phyloP scores from a whole-genome alignment of 1,140 invertebrate species.

The Plodia interpunctella region DNA sequence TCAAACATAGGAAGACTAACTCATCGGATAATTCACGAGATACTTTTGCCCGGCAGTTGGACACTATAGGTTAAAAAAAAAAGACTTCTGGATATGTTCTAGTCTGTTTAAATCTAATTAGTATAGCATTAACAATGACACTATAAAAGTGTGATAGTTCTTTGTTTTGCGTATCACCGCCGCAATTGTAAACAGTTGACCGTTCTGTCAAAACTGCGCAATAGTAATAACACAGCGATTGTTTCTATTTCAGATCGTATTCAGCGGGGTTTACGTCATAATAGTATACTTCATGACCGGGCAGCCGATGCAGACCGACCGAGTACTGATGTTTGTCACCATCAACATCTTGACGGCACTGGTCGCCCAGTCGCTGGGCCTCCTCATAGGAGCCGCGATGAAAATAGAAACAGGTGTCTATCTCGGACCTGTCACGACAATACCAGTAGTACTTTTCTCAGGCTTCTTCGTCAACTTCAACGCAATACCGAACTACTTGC shows the following conservation, averaged over 20 bases:
- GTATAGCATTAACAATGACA: too few relatives aligned
- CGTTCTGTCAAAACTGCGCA: too few relatives aligned
- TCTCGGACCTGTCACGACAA: conserved; percentile 93
- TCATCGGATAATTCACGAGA: too few relatives aligned
- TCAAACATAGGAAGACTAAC: too few relatives aligned
- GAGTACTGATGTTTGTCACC: conserved; percentile 92
- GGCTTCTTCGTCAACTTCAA: conserved; percentile 97
- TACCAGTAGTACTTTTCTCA: conserved; percentile 93
- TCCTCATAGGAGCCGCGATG: conserved; percentile 94
- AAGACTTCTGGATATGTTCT: too few relatives aligned
- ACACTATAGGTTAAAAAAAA: too few relatives aligned
- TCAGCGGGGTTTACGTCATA: conserved; percentile 92
- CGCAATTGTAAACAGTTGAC: too few relatives aligned
- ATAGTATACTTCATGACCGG: conserved; percentile 97
- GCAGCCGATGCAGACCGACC: conserved; percentile 90
- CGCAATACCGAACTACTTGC: conserved; percentile 92
- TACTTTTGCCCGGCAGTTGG: too few relatives aligned
- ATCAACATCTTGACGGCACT: conserved; percentile 93
- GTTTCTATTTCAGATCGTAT: conserved; percentile 83
- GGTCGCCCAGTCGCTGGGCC: conserved; percentile 93
- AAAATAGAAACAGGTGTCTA: conserved; percentile 94
- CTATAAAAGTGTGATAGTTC: too few relatives aligned
- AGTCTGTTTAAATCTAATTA: not conserved
- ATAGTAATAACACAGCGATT: too few relatives aligned
- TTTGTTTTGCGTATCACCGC: too few relatives aligned